These are phyloP conservation scores for Anastatus disparis DNA, from an alignment of 1,140 invertebrate species.

Conservation along the genomic window DNA sequence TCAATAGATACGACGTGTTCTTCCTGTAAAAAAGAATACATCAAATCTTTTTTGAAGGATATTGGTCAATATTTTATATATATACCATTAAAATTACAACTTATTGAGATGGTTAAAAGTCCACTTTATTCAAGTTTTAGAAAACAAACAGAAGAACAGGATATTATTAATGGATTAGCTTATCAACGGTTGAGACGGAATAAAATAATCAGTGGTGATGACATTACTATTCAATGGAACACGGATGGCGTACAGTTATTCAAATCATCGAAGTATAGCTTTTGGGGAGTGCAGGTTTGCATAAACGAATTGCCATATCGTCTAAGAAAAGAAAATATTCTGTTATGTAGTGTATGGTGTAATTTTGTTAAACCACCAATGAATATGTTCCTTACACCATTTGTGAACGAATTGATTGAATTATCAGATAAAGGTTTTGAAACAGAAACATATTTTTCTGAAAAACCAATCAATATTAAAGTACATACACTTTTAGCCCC, in stretches of 20 bases:
- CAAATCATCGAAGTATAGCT: neutral
- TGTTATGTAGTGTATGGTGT: constrained; percentile 39
- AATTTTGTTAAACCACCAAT: constrained; percentile 27
- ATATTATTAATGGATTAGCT: neutral
- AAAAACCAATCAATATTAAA: constrained; percentile 29
- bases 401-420: constrained; percentile 43
- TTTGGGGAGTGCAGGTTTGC: constrained; percentile 36
- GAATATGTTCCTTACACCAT: constrained; percentile 37
- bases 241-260: neutral
- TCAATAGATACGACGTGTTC: neutral
- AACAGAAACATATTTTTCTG: neutral
- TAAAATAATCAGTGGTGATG: neutral
- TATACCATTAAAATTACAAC: neutral
- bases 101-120: neutral
- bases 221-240: constrained; percentile 6
- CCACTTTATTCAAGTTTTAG: neutral
- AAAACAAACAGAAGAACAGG: neutral
- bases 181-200: neutral
- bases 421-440: constrained; percentile 29
- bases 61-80: neutral
- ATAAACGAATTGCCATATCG: constrained; percentile 43
- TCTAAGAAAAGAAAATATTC: constrained; percentile 37
- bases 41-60: neutral
- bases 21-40: neutral
- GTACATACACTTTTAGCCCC: constrained; percentile 32